Conservation (phyloP, 2,888 invertebrate genomes). For the Reticulitermes lucifugus region DNA sequence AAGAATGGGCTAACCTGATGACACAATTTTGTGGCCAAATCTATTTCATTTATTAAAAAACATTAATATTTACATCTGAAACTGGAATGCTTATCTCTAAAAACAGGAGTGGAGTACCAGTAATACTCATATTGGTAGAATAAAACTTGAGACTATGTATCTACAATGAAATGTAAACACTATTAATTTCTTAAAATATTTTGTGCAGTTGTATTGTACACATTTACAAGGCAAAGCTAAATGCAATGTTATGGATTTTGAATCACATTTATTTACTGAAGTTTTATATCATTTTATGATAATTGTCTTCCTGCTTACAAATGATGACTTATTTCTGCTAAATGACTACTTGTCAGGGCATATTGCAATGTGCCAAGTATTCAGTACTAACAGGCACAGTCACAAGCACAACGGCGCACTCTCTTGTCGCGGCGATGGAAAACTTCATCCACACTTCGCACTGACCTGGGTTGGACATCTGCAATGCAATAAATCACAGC, state of each 20-base stretch:
- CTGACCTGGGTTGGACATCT: constrained; percentile 86
- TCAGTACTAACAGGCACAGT: constrained; percentile 71
- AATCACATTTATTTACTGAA: neutral
- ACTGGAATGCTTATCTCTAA: neutral
- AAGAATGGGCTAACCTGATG: too few relatives aligned
- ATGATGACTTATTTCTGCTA: neutral
- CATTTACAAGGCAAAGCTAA: neutral
- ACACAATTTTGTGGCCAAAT: too few relatives aligned
- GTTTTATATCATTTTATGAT: neutral
- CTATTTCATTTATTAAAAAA: neutral
- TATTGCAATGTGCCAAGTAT: neutral
- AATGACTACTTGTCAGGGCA: neutral
- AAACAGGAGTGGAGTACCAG: neutral
- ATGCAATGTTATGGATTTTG: neutral
- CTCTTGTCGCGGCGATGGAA: constrained; percentile 71
- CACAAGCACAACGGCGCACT: constrained; percentile 80
- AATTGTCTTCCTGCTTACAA: neutral
- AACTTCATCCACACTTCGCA: constrained; percentile 71
- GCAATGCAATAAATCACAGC: constrained; percentile 59
- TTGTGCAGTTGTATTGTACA: neutral
- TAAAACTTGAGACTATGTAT: neutral
- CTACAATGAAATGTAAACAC: neutral
- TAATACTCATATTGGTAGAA: neutral
- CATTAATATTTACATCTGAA: constrained; percentile 21
- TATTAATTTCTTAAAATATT: neutral